A percentile compares a stretch with the other conserved stretches of the same genome.
Conservation (phyloP, 2,113 vertebrate species). For the western clawed frog (Xenopus tropicalis) region DNA sequence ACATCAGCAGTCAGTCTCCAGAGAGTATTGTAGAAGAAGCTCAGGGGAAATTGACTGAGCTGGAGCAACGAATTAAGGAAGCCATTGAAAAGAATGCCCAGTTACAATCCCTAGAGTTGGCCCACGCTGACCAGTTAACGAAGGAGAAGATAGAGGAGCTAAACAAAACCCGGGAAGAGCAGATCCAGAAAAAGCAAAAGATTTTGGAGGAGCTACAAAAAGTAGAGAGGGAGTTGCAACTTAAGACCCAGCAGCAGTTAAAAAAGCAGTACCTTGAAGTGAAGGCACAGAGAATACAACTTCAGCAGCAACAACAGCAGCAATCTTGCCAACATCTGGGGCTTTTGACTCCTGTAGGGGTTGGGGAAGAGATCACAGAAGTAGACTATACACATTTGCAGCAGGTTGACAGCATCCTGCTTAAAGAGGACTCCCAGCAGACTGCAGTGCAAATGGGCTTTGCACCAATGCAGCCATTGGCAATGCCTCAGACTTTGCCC, state of each 20-base stretch:
- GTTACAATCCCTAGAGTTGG: constrained; percentile 95
- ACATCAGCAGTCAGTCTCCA: constrained; percentile 89
- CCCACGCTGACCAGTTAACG: constrained; percentile 97
- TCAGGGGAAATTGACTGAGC: constrained; percentile 97
- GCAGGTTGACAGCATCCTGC: constrained; percentile 88
- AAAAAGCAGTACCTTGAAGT: constrained; percentile 99
- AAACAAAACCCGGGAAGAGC: constrained; percentile 97
- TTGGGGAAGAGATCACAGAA: constrained; percentile 83
- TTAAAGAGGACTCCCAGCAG: constrained; percentile 78
- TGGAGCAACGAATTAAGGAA: constrained; percentile 97
- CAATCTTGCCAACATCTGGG: constrained; percentile 80
- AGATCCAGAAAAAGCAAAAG: constrained; percentile 99
- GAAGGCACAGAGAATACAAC: constrained; percentile 87
- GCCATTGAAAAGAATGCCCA: constrained; percentile 98
- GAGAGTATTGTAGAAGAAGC: constrained; percentile 99
- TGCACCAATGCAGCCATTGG: constrained; percentile 90
- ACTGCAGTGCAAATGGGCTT: constrained; percentile 81
- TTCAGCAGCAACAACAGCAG: constrained; percentile 77
- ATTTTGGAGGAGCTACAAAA: constrained; percentile 98
- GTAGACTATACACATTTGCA: constrained; percentile 89
- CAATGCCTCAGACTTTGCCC: constrained; percentile 78
- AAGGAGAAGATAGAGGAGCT: constrained; percentile 99
- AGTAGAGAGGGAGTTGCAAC: constrained; percentile 95
- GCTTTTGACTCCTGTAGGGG: constrained; percentile 77
- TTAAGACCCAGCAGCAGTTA: constrained; percentile 98